Evolutionary conservation across 2,888 invertebrate species (phyloP).

Genomic region (Acleris holmiana): DNA sequence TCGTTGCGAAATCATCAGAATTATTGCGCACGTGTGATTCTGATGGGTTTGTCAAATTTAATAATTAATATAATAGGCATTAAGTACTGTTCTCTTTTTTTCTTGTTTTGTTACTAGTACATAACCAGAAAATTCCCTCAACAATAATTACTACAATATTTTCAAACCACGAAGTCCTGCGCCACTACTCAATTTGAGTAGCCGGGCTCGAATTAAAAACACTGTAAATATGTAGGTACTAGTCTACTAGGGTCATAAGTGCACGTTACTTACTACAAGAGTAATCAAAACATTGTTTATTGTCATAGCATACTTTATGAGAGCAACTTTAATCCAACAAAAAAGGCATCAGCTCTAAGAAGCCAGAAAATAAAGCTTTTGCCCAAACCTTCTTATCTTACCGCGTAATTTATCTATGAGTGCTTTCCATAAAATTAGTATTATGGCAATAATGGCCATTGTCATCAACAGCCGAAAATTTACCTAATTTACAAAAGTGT

Average conservation of each 20-base stretch:
- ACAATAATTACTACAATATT: no score
- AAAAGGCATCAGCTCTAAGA: neutral
- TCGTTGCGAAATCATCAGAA: conserved; percentile 16
- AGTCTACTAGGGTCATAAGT: no score
- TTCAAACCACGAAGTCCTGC: no score
- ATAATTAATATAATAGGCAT: neutral
- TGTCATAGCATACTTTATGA: neutral
- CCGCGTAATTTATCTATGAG: neutral
- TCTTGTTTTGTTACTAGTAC: no score
- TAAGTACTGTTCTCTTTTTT: no score
- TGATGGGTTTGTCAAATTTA: conserved; percentile 9
- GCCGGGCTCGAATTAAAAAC: no score
- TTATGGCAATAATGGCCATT: conserved; percentile 11
- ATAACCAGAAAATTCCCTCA: no score
- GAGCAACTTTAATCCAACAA: neutral
- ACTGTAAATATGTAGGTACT: no score
- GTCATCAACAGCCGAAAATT: conserved; percentile 8
- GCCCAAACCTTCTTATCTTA: neutral
- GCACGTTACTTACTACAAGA: no score
- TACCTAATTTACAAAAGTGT: conserved; percentile 8
- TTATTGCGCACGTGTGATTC: conserved; percentile 11
- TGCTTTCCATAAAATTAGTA: neutral
- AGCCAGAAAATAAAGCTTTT: neutral
- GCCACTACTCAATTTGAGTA: no score
- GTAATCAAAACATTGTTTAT: no score